These are phyloP conservation scores for Acropora yongei DNA, from an alignment of 64 coral and sea anemone species.

Conservation along the genomic window DNA sequence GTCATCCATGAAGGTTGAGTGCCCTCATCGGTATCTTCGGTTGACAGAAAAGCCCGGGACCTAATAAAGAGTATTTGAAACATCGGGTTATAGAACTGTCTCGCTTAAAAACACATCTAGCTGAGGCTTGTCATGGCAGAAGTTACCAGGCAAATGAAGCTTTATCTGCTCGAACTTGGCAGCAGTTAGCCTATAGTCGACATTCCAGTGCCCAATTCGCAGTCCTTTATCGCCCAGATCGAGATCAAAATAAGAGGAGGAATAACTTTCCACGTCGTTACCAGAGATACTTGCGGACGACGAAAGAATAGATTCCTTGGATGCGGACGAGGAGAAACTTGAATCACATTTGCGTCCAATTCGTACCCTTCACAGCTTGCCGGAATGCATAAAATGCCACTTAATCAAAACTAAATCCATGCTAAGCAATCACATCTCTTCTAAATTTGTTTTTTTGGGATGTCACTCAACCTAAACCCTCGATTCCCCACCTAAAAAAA, in stretches of 20 bases:
- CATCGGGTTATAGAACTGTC: background rate
- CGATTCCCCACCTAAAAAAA: no score
- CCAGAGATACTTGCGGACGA: background rate
- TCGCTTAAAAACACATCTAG: background rate
- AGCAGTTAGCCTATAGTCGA: background rate
- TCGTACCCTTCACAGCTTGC: no score
- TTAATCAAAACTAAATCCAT: no score
- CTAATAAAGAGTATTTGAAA: background rate
- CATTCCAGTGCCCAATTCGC: background rate
- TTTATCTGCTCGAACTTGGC: constrained; percentile 10
- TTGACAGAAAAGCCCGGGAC: background rate
- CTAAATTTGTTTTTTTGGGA: no score
- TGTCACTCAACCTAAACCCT: no score
- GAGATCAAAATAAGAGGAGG: background rate
- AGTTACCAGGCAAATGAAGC: background rate
- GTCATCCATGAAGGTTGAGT: background rate
- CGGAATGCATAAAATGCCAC: no score
- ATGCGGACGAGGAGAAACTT: background rate
- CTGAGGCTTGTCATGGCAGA: background rate
- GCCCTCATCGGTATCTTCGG: background rate
- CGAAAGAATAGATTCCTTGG: background rate
- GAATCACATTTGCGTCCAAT: background rate
- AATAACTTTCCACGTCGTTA: background rate
- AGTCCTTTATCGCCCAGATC: background rate
- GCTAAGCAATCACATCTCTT: no score